Evolutionary conservation across 2,888 invertebrate species (phyloP).

Genomic region (Saturnia japonica): DNA sequence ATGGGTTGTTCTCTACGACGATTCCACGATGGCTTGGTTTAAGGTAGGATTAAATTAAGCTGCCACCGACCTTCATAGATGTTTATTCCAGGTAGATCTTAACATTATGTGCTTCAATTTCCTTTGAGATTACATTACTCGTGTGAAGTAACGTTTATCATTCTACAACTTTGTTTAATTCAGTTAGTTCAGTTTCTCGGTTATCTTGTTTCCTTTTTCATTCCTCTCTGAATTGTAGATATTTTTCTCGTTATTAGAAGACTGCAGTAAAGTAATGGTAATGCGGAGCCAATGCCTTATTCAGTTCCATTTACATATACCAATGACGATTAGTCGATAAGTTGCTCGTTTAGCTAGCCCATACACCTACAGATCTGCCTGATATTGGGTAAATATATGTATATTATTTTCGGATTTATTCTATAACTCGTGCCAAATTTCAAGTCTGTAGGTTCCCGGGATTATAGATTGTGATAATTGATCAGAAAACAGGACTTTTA

Average conservation of each 20-base stretch:
- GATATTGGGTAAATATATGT: too few relatives aligned
- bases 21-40: conserved; percentile 94
- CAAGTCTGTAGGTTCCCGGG: too few relatives aligned
- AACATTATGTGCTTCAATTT: neutral
- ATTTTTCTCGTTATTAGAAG: too few relatives aligned
- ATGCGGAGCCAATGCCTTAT: neutral
- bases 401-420: too few relatives aligned
- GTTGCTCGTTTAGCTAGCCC: too few relatives aligned
- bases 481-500: too few relatives aligned
- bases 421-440: too few relatives aligned
- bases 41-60: conserved; percentile 75
- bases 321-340: neutral
- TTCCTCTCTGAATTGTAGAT: neutral
- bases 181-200: too few relatives aligned
- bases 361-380: too few relatives aligned
- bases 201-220: neutral
- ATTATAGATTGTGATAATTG: too few relatives aligned
- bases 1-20: conserved; percentile 92
- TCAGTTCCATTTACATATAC: neutral
- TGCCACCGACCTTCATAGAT: too few relatives aligned
- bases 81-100: neutral
- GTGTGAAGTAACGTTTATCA: neutral
- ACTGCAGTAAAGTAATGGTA: neutral
- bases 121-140: neutral
- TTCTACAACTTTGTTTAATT: neutral